phyloP scores from a whole-genome alignment of 2,888 invertebrate genomes.

The Odontothrips loti region DNA sequence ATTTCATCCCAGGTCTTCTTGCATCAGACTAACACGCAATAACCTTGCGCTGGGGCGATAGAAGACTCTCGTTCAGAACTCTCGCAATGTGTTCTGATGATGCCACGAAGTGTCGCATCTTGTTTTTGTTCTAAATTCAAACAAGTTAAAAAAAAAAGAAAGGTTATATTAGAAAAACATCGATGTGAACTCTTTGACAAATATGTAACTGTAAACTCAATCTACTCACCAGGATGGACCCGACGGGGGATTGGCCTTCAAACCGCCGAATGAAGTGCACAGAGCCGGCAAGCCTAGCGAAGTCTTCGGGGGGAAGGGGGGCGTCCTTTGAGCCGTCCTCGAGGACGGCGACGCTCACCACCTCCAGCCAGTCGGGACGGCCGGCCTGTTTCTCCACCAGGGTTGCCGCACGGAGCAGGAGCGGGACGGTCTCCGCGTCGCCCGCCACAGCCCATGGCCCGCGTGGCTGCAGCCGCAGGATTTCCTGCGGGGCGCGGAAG shows the following conservation, averaged over 20 bases:
- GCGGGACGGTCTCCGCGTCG: neutral
- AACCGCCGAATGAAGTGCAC: neutral
- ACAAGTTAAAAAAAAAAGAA: neutral
- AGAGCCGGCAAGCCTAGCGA: neutral
- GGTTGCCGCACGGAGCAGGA: neutral
- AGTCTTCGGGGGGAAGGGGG: neutral
- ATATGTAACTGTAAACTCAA: neutral
- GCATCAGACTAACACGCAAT: neutral
- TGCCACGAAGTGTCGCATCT: neutral
- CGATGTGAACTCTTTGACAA: neutral
- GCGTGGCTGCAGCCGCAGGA: slow-evolving; percentile 1
- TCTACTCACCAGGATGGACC: neutral
- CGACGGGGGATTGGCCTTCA: neutral
- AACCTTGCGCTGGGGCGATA: neutral
- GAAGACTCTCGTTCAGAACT: neutral
- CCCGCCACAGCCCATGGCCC: neutral
- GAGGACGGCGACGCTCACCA: neutral
- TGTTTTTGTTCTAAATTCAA: neutral
- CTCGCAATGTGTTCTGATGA: neutral
- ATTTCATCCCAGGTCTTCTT: too few relatives aligned
- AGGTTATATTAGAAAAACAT: neutral
- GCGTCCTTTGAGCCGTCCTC: neutral
- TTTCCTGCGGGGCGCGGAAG: neutral
- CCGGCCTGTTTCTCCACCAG: neutral
- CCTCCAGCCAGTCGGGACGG: neutral